Conservation (phyloP, 2,113 vertebrate species). For the Lampris incognitus region DNA sequence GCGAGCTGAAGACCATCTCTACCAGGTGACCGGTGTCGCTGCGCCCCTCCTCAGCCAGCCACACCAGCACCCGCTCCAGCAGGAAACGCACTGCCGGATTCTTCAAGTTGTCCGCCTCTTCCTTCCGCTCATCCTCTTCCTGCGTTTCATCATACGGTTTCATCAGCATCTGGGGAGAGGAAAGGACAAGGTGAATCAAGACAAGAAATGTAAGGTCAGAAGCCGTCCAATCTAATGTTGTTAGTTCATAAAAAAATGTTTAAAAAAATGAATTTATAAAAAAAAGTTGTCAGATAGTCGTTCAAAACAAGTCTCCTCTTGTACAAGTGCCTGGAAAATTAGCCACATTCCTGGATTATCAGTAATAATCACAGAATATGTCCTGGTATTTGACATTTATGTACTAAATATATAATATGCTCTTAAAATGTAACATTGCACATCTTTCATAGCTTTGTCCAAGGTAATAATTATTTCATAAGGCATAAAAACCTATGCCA, state of each 20-base stretch:
- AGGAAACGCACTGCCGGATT: slow-evolving; percentile 89
- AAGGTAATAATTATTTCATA: background rate
- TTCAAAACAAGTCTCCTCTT: no score
- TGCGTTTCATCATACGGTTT: slow-evolving; percentile 65
- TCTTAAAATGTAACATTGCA: no score
- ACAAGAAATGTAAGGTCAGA: background rate
- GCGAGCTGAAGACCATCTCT: slow-evolving; percentile 93
- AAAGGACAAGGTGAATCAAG: background rate
- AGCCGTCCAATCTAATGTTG: no score
- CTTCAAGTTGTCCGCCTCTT: slow-evolving; percentile 24
- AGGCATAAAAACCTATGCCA: background rate
- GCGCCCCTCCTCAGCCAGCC: slow-evolving; percentile 86
- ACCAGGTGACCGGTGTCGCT: slow-evolving; percentile 86
- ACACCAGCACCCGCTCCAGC: slow-evolving; percentile 84
- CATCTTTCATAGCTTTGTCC: no score
- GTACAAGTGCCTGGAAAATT: background rate
- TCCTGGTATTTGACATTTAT: no score
- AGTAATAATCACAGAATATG: no score
- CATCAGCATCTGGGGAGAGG: slow-evolving; percentile 78
- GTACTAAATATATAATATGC: no score
- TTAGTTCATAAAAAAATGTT: no score
- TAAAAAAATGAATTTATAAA: no score
- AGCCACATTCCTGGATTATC: no score
- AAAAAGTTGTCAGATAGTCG: no score
- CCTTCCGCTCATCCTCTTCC: slow-evolving; percentile 7